Evolutionary conservation across 2,113 vertebrate species (phyloP).

Genomic region (Megaleporinus macrocephalus): DNA sequence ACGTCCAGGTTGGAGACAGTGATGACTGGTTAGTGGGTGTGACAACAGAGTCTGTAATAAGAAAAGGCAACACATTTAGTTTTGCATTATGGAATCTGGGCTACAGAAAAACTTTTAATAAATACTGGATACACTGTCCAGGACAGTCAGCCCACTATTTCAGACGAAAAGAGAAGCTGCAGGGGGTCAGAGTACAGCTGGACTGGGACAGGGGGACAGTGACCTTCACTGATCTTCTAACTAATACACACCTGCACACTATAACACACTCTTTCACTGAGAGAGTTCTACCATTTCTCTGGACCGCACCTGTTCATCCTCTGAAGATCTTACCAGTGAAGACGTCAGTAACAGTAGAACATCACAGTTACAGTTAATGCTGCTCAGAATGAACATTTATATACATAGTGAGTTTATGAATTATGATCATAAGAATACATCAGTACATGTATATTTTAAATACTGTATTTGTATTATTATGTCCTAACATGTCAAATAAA

Average conservation of each 20-base stretch:
- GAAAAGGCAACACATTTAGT: neutral
- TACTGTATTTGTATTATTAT: too few relatives aligned
- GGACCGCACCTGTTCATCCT: neutral
- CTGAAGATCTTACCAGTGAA: neutral
- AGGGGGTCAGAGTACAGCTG: slow-evolving; percentile 17
- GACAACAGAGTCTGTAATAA: slow-evolving; percentile 26
- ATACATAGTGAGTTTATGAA: neutral
- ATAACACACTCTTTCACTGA: slow-evolving; percentile 22
- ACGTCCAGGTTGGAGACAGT: slow-evolving; percentile 47
- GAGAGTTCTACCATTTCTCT: slow-evolving; percentile 17
- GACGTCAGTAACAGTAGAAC: neutral
- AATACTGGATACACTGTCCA: slow-evolving; percentile 4
- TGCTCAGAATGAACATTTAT: neutral
- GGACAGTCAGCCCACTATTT: neutral
- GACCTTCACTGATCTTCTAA: slow-evolving; percentile 21
- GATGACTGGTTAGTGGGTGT: slow-evolving; percentile 48
- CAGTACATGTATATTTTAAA: too few relatives aligned
- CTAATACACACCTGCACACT: neutral
- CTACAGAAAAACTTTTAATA: too few relatives aligned
- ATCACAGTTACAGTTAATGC: neutral
- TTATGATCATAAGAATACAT: too few relatives aligned
- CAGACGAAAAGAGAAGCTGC: neutral
- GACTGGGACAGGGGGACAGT: slow-evolving; percentile 20
- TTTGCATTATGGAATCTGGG: too few relatives aligned
- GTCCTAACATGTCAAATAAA: too few relatives aligned